phyloP scores from a whole-genome alignment of 2,797 vertebrate genomes.

The Cichlasoma orientale region DNA sequence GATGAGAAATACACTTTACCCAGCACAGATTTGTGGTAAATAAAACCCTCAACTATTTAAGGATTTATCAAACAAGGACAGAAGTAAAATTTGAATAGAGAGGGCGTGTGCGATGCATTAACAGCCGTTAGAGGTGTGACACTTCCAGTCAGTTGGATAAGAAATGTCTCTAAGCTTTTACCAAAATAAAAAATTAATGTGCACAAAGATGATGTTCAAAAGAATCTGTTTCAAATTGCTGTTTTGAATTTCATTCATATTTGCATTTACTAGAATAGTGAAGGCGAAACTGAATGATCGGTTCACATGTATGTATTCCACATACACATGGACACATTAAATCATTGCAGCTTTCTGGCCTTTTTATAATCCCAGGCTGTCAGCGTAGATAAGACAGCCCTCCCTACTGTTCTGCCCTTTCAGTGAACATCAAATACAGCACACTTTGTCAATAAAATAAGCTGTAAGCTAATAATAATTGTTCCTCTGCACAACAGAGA shows the following conservation, averaged over 20 bases:
- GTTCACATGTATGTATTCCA: neutral
- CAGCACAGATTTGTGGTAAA: neutral
- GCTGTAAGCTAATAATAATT: conserved; percentile 18
- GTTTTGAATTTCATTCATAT: neutral
- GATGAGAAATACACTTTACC: neutral
- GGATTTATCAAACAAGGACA: conserved; percentile 6
- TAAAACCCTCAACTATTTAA: conserved; percentile 1
- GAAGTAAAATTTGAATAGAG: conserved; percentile 28
- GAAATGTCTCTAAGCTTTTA: neutral
- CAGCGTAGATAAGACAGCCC: conserved; percentile 51
- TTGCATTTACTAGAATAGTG: neutral
- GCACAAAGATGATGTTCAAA: neutral
- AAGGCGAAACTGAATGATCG: neutral
- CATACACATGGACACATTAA: neutral
- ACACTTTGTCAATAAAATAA: conserved; percentile 26
- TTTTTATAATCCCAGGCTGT: conserved; percentile 43
- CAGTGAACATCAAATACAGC: conserved; percentile 18
- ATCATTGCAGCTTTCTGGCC: conserved; percentile 9
- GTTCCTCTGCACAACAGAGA: conserved; percentile 56
- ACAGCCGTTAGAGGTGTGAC: conserved; percentile 36
- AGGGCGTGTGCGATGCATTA: conserved; percentile 20
- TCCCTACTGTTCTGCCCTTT: conserved; percentile 30
- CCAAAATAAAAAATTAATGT: neutral
- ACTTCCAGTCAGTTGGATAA: neutral
- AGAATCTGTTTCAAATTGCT: neutral